Conservation (phyloP, 2,888 invertebrate genomes). For the Rhagonycha lutea region DNA sequence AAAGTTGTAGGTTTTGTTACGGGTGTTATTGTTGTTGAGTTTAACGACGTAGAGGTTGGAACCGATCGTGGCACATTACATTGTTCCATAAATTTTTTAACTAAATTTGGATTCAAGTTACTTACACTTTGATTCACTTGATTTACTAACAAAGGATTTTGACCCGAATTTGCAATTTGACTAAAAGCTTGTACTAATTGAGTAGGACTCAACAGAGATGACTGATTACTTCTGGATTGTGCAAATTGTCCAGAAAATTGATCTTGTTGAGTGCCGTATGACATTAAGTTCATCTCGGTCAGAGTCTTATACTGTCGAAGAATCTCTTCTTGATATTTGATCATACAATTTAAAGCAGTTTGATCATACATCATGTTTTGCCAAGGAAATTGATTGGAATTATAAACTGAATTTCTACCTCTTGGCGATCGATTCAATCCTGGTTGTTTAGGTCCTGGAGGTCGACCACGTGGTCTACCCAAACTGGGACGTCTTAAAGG, state of each 20-base stretch:
- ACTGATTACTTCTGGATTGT: conserved; percentile 5
- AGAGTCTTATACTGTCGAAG: conserved; percentile 52
- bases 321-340: conserved; percentile 54
- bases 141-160: conserved; percentile 33
- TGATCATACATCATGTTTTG: conserved; percentile 44
- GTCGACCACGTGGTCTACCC: conserved; percentile 59
- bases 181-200: conserved; percentile 36
- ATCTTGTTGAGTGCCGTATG: not conserved
- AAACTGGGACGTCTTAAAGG: conserved; percentile 45
- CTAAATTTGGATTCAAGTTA: conserved; percentile 34
- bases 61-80: not conserved
- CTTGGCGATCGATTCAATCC: conserved; percentile 42
- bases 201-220: conserved; percentile 27
- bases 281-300: conserved; percentile 28
- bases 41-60: not conserved
- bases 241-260: conserved; percentile 13
- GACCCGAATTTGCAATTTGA: conserved; percentile 28
- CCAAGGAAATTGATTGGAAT: conserved; percentile 39
- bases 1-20: not conserved
- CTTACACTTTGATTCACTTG: conserved; percentile 33
- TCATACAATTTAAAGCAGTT: conserved; percentile 47
- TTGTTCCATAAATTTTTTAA: conserved; percentile 33
- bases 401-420: conserved; percentile 40
- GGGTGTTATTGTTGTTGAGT: not conserved
- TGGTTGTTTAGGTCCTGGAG: conserved; percentile 52